Evolutionary conservation across 1,140 invertebrate genomes (phyloP).

Genomic region (Rhizoglyphus robini): DNA sequence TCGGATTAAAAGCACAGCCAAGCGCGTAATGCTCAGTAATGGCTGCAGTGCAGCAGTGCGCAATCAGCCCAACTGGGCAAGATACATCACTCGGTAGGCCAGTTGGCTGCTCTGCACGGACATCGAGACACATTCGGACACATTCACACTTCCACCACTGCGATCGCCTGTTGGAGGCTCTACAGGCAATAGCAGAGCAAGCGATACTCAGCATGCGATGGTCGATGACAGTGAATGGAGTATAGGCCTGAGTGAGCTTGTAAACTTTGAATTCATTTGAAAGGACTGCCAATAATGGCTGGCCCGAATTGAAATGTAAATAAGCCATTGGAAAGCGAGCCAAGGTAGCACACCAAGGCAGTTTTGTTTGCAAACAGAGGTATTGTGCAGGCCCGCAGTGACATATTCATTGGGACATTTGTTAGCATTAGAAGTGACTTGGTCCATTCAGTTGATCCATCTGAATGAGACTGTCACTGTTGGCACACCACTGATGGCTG

Average conservation of each 20-base stretch:
- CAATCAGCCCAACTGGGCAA: too few species aligned
- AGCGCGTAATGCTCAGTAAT: not conserved
- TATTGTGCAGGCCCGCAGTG: not conserved
- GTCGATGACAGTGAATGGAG: too few species aligned
- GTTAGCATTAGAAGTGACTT: slow-evolving; percentile 12
- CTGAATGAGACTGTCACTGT: too few species aligned
- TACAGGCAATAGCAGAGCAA: too few species aligned
- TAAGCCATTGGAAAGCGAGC: not conserved
- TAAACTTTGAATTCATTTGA: too few species aligned
- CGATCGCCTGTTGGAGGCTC: too few species aligned
- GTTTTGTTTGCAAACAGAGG: not conserved
- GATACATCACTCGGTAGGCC: not conserved
- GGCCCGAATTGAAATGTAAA: not conserved
- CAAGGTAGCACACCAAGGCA: not conserved
- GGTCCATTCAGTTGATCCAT: not conserved
- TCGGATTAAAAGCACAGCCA: not conserved
- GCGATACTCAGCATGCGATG: not conserved
- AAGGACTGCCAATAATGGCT: too few species aligned
- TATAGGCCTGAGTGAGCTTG: not conserved
- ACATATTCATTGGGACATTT: slow-evolving; percentile 14
- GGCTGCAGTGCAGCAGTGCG: not conserved
- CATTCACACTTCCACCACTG: not conserved
- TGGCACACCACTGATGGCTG: not conserved
- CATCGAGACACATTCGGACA: not conserved
- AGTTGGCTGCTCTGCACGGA: not conserved